Base-by-base conservation (phyloP, 30 jellyfish, hydroid and myxozoan genomes). In the Turritopsis rubra region DNA sequence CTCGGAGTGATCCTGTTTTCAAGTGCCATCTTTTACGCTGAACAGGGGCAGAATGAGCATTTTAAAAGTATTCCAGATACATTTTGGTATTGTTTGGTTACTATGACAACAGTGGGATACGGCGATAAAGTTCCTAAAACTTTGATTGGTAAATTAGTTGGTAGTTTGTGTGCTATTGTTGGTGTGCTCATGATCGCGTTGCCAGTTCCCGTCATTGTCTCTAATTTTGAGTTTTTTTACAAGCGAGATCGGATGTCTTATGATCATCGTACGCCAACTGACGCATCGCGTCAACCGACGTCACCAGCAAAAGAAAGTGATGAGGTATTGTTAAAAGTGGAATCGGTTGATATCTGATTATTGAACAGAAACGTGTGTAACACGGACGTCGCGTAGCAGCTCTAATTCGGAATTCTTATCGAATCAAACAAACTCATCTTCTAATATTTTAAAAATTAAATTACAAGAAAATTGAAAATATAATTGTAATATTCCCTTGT, bases 61-160 rank as follows among this genome's bases (percentile, higher is more conserved):
- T 87, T 84, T 72, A 84, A 81, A 52, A 91, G 97, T 87, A 90
- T 90, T n/a, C 99, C 99, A 28, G 96, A 88, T 79, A 96, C 99
- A 0, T 93, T 93, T 78, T 92, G 98, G 98, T 92, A 82, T 74
- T 82, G 95, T 25, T 85, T 92, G 26, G 96, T 92, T 16, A 92
- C 98, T 20, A 92, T 92, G 98, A 92, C 98, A 70, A 92, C 98
- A 16, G 98, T 92, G 75, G 98, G 98, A 21, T 92, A 92, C 72
- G 98, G 98, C 0, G 98, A 92, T 77, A 92, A 83, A 66, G 94
- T 85, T 26, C 98, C 98, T 20, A 83, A 78, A 52, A 88, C 98
- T 5, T 75, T 84, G 54, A 52, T 74, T 29, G 98, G 98, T 28
- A 92, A 92, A 79, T 66, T 92, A 54, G 85, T 92, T 54, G 98